Base-by-base conservation (phyloP, 2,888 invertebrate species). In the Drosophila percnosoma region DNA sequence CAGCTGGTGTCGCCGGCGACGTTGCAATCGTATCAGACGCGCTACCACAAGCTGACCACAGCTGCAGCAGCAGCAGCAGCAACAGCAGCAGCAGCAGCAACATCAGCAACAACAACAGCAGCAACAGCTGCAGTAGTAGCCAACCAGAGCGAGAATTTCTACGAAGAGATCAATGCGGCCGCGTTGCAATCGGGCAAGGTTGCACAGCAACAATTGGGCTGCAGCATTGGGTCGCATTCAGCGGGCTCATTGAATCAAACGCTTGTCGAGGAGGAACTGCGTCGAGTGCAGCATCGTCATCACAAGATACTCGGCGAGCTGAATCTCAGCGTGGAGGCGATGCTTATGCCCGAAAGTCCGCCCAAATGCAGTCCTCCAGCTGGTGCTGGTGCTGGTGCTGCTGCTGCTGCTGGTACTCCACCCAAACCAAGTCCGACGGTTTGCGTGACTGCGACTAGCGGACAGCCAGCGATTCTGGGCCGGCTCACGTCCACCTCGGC, bases 311-410 rank as follows among this genome's bases (percentile, higher is more conserved):
- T 98, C 76, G 97, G 97, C 52, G 97, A 98, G 93, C 94, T 98
- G 70, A 97, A 97, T 94, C 94, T 98, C 72, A 96, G 97, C 83
- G 96, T 97, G 52, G 97, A 98, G 93, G 97, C 97, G 53, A 97
- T 98, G 97, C 93, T 98, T 79, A 98, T 97, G 97, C 97, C 97
- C 24, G 95, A 96, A 89, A 95, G 95, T 80, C 93, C 93, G 74
- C 93, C 93, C 78, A 93, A 91, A 68, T 92, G 92, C 76, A 93
- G 93, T 84, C 94, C 94, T 31, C 93, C 94, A 18, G 93, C 94
- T 70, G 93, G 93, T 53, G 74, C 70, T 21, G 72, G 80, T 29
- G 60, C 74, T 11, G 48, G 29, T 11, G 42, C 48, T 2, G 48
- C 45, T 8, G 29, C 64, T 15, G 57, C 34, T 7, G 42, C 49